These are phyloP conservation scores for Adoxophyes honmai DNA, from an alignment of 1,140 invertebrate genomes.

Conservation along the genomic window DNA sequence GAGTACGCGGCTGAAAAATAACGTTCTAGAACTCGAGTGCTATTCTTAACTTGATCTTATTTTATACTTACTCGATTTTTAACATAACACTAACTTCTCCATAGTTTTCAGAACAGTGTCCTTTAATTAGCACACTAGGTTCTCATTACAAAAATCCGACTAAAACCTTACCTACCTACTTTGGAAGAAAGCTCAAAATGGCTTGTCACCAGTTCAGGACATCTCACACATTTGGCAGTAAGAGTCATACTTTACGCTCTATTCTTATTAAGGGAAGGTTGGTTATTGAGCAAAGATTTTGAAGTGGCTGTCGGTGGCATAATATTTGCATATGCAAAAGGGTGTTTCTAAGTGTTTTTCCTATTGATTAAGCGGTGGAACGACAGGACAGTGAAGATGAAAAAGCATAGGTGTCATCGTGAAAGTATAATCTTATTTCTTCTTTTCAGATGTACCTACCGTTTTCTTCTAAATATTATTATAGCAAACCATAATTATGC, in stretches of 20 bases:
- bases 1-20: no score
- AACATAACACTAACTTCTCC: neutral
- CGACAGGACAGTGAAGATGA: constrained; percentile 31
- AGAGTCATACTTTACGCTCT: neutral
- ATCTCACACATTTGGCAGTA: constrained; percentile 4
- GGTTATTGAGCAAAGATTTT: neutral
- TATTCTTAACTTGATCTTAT: no score
- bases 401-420: neutral
- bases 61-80: neutral
- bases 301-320: constrained; percentile 43
- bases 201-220: constrained; percentile 7
- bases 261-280: neutral
- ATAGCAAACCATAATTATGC: no score
- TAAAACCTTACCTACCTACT: constrained; percentile 17
- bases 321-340: constrained; percentile 67
- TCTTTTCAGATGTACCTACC: no score
- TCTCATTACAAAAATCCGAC: neutral
- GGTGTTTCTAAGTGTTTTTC: constrained; percentile 62
- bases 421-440: no score
- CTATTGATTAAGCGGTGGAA: constrained; percentile 58
- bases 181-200: constrained; percentile 26
- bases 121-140: constrained; percentile 16
- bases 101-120: constrained; percentile 6
- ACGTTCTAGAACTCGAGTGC: no score
- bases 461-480: no score